A percentile compares a stretch with the other conserved stretches of the same genome.
Evolutionary conservation across 2,113 vertebrate genomes (phyloP).

Genomic region (Bettongia penicillata): DNA sequence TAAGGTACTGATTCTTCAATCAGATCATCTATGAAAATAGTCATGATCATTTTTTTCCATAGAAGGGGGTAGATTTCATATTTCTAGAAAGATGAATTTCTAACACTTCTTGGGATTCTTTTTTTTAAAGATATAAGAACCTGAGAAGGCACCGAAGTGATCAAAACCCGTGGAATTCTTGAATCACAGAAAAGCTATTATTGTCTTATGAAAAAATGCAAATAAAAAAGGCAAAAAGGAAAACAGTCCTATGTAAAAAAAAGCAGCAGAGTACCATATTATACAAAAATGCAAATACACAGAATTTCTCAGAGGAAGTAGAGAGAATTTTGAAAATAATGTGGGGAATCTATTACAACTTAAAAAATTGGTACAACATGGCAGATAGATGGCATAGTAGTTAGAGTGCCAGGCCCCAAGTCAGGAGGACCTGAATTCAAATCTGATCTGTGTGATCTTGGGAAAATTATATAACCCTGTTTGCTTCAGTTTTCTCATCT

Average conservation of each 20-base stretch:
- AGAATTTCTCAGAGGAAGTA: not conserved
- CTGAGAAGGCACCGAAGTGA: not conserved
- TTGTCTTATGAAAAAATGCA: not conserved
- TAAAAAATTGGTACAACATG: not conserved
- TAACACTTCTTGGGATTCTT: not conserved
- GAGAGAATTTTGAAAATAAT: not conserved
- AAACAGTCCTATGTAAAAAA: not conserved
- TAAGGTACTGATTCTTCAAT: not conserved
- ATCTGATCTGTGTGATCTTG: not conserved
- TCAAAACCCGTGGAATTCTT: not conserved
- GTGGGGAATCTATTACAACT: not conserved
- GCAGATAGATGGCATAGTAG: not conserved
- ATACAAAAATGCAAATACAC: not conserved
- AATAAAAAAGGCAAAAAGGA: not conserved
- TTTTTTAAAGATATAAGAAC: not conserved
- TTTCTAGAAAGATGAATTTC: not conserved
- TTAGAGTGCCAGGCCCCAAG: not conserved
- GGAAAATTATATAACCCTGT: not conserved
- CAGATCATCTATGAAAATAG: not conserved
- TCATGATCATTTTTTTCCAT: not conserved
- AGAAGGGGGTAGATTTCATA: not conserved
- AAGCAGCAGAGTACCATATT: not conserved
- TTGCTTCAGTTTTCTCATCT: not conserved
- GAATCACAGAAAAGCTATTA: not conserved
- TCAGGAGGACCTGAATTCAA: not conserved